Conservation (phyloP, 2,888 invertebrate species). For the Elmis aenea region DNA sequence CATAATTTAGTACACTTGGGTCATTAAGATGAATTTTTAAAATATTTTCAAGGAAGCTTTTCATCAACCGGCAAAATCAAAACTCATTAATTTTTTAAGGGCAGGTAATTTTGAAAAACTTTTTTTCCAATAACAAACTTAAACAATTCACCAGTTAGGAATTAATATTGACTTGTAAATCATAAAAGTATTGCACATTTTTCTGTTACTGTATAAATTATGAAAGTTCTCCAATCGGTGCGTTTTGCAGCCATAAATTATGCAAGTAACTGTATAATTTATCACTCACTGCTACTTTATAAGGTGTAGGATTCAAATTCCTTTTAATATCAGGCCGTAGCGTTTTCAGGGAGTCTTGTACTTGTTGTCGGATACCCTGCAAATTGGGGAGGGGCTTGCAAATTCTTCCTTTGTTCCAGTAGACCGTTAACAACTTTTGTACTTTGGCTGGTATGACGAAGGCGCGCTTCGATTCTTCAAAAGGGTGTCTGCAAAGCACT, state of each 20-base stretch:
- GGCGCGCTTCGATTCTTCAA: conserved; percentile 93
- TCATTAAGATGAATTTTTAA: too few relatives aligned
- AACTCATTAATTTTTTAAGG: too few relatives aligned
- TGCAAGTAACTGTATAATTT: conserved; percentile 92
- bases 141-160: too few relatives aligned
- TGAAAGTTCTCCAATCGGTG: conserved; percentile 94
- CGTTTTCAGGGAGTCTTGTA: conserved; percentile 72
- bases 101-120: too few relatives aligned
- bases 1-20: too few relatives aligned
- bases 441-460: conserved; percentile 89
- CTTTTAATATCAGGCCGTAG: conserved; percentile 90
- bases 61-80: too few relatives aligned
- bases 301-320: conserved; percentile 96
- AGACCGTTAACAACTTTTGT: conserved; percentile 73
- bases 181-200: too few relatives aligned
- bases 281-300: conserved; percentile 94
- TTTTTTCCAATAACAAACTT: too few relatives aligned
- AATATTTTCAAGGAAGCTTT: too few relatives aligned
- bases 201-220: too few relatives aligned
- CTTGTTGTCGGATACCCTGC: conserved; percentile 70
- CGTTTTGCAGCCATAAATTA: conserved; percentile 92
- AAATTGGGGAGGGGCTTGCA: conserved; percentile 63
- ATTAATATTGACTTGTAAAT: too few relatives aligned
- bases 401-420: conserved; percentile 81
- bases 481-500: conserved; percentile 93